Percentiles rank a stretch among this genome's conserved stretches.
Evolutionary conservation across 2,113 vertebrate genomes (phyloP).

Genomic region (Muntiacus muntjak): DNA sequence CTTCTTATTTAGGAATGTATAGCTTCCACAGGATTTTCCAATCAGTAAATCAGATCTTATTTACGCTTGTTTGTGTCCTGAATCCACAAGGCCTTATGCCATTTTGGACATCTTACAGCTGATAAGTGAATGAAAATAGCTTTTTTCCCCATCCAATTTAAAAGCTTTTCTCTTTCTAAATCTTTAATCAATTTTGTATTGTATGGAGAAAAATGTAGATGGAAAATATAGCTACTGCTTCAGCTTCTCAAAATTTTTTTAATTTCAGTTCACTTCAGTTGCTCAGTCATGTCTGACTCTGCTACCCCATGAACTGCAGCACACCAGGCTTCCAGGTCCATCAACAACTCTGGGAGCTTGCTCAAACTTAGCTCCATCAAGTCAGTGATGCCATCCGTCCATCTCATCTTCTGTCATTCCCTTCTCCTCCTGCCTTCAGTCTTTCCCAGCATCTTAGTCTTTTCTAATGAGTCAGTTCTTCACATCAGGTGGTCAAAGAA

Average conservation of each 20-base stretch:
- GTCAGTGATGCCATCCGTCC: neutral
- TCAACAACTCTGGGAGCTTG: neutral
- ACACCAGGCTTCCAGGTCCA: neutral
- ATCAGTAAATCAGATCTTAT: neutral
- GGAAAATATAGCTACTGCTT: neutral
- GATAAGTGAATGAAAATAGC: neutral
- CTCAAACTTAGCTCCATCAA: neutral
- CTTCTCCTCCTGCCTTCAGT: neutral
- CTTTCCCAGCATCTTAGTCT: neutral
- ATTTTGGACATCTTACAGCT: neutral
- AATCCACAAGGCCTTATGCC: neutral
- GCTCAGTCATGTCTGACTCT: neutral
- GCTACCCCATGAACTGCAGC: neutral
- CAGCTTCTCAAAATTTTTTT: neutral
- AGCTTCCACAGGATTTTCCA: neutral
- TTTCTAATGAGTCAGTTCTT: neutral
- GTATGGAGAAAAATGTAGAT: neutral
- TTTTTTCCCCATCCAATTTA: neutral
- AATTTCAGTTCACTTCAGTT: neutral
- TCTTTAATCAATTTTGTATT: neutral
- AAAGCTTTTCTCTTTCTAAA: neutral
- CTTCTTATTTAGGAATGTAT: neutral
- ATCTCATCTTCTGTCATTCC: neutral
- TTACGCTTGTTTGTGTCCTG: neutral
- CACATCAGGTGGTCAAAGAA: neutral